Conservation (phyloP, 2,797 vertebrate species). For the Pelochelys cantorii region DNA sequence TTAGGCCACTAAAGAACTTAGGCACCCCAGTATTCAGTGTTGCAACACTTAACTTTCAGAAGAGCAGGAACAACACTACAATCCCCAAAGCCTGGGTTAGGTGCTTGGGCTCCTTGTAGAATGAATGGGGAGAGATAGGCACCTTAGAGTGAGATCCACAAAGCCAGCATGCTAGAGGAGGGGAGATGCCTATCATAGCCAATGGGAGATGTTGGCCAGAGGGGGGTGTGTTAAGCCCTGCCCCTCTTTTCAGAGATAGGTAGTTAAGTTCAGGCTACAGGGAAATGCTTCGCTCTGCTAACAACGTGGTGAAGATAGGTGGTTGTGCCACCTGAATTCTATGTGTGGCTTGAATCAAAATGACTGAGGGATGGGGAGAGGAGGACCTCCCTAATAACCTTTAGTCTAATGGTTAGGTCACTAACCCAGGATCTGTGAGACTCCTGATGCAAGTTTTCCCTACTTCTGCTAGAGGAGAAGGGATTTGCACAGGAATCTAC, state of each 20-base stretch:
- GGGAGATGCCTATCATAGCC: neutral
- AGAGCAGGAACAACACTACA: neutral
- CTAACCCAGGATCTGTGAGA: neutral
- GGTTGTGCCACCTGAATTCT: neutral
- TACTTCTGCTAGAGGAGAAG: neutral
- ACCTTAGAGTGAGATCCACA: neutral
- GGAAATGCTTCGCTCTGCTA: neutral
- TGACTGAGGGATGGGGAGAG: neutral
- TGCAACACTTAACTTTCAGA: neutral
- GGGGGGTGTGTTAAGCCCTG: neutral
- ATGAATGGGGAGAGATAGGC: neutral
- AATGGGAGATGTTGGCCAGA: neutral
- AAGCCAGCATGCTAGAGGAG: neutral
- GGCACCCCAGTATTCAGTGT: neutral
- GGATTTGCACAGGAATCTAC: neutral
- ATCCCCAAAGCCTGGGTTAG: neutral
- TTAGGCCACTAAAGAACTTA: neutral
- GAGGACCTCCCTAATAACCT: neutral
- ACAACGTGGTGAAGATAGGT: neutral
- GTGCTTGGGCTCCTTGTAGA: neutral
- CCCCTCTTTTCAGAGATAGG: neutral
- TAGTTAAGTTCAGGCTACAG: neutral
- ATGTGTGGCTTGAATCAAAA: neutral
- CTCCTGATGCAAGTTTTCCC: neutral
- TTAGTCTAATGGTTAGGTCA: neutral